Evolutionary conservation across 2,797 vertebrate species (phyloP).

Genomic region (Pseudotriccus pelzelni): DNA sequence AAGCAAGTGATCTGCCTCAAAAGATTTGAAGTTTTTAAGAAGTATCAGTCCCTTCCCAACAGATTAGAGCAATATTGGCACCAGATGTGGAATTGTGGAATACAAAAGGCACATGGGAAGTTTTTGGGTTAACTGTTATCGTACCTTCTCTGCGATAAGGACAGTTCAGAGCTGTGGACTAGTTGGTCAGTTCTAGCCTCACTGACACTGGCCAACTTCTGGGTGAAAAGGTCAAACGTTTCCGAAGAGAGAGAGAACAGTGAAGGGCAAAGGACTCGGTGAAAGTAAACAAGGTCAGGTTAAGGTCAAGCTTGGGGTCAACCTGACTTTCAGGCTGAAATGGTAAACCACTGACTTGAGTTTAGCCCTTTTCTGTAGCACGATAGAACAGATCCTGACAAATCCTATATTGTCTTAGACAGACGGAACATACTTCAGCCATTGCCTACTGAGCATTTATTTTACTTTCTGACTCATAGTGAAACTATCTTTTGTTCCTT

Average conservation of each 20-base stretch:
- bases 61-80: constrained; percentile 9
- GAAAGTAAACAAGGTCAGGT: constrained; percentile 62
- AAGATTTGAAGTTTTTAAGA: background rate
- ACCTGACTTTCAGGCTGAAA: constrained; percentile 60
- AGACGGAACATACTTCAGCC: constrained; percentile 35
- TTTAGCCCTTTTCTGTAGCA: constrained; percentile 53
- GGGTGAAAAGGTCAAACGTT: constrained; percentile 55
- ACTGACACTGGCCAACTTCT: background rate
- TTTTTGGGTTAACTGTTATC: background rate
- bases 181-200: background rate
- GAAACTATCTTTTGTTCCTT: background rate
- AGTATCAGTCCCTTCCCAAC: background rate
- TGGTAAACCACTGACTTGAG: constrained; percentile 61
- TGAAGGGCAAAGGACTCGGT: constrained; percentile 31
- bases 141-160: background rate
- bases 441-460: constrained; percentile 9
- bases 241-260: constrained; percentile 18
- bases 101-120: background rate
- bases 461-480: constrained; percentile 35
- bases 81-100: background rate
- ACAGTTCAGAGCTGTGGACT: background rate
- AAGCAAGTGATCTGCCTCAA: background rate
- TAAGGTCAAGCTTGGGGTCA: constrained; percentile 65
- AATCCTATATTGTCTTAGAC: constrained; percentile 40
- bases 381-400: constrained; percentile 52